Evolutionary conservation across 2,797 vertebrate genomes (phyloP).

Genomic region (Chaenodraco wilsoni): DNA sequence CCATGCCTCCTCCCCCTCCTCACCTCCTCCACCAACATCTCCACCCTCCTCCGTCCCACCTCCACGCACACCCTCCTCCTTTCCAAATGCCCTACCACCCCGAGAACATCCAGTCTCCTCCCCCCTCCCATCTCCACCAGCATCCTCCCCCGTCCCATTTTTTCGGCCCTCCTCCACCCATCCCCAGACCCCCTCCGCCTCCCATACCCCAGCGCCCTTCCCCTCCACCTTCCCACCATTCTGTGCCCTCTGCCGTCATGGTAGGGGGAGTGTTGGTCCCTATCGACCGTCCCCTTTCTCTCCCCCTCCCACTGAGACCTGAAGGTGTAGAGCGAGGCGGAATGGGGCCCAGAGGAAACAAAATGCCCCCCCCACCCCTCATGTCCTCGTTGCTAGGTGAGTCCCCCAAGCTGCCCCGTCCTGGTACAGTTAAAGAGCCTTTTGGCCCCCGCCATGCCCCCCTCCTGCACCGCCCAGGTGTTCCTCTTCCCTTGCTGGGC

Average conservation of each 20-base stretch:
- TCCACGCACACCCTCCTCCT: conserved; percentile 67
- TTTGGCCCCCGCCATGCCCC: conserved; percentile 81
- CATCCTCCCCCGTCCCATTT: conserved; percentile 74
- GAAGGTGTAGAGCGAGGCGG: conserved; percentile 67
- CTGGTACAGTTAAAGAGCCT: conserved; percentile 89
- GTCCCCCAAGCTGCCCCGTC: conserved; percentile 81
- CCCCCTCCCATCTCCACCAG: conserved; percentile 71
- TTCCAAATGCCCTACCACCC: conserved; percentile 79
- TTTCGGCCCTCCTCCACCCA: conserved; percentile 66
- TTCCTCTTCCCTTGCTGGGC: conserved; percentile 81
- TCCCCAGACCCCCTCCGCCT: conserved; percentile 76
- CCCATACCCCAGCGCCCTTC: conserved; percentile 65
- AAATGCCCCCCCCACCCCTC: conserved; percentile 66
- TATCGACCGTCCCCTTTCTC: conserved; percentile 75
- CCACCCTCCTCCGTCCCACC: conserved; percentile 64
- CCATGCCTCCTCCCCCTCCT: conserved; percentile 73
- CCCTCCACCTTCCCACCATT: conserved; percentile 60
- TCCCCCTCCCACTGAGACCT: conserved; percentile 63
- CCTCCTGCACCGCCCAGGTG: conserved; percentile 83
- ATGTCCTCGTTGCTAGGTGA: conserved; percentile 83
- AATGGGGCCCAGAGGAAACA: conserved; percentile 61
- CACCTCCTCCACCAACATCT: conserved; percentile 77
- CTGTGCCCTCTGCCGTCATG: conserved; percentile 80
- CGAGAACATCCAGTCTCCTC: conserved; percentile 78
- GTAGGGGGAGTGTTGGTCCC: conserved; percentile 83